Evolutionary conservation across 2,888 invertebrate species (phyloP), one percentile per base, ranked within the genome.

Genomic region (Athrips mouffetella): DNA sequence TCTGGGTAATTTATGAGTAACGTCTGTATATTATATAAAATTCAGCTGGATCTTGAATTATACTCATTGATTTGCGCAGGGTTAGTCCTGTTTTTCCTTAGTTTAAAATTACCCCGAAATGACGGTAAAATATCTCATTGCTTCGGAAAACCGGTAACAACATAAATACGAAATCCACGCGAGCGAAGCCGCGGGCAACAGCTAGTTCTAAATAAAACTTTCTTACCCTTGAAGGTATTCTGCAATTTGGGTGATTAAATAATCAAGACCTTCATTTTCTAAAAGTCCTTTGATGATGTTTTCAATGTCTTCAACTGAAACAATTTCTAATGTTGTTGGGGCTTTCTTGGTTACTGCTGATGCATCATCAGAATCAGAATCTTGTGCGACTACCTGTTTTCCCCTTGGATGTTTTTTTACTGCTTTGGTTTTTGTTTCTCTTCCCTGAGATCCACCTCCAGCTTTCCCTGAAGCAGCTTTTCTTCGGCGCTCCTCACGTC

Each of bases 361-460:
- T 42, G 80, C 83, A 20, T 94, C 94, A 59, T 93, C 93, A 2
- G 93, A 94, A 53, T 94, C 94, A 16, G 91, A 91, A 59, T 92
- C 92, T 45, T 91, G 91, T 35, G 90, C 89, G 41, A 88, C 81
- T 42, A 65, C 63, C 65, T 89, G 89, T 65, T 90, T 91, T n/a
- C 86, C 81, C 76, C 90, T 65, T 79, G 85, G 80, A 73, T 92
- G 92, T 82, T 97, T 98, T 70, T 98, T 98, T 0, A 94, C 94
- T 1, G 97, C 94, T 73, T 96, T 98, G 0, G 96, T 98, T 89
- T 97, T 98, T 0, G 97, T 97, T 89, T 98, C 98, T 30, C 98
- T 90, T 0, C 98, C 98, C 76, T 98, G 98, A 8, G 94, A 91
- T 1, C 98, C 98, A 11, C 98, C 97, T 10, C 98, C 98, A 42